Percentiles rank a stretch among this genome's conserved stretches.
These are phyloP conservation scores for Drosophila sordidula DNA, from an alignment of 2,888 invertebrate genomes.

Conservation along the genomic window DNA sequence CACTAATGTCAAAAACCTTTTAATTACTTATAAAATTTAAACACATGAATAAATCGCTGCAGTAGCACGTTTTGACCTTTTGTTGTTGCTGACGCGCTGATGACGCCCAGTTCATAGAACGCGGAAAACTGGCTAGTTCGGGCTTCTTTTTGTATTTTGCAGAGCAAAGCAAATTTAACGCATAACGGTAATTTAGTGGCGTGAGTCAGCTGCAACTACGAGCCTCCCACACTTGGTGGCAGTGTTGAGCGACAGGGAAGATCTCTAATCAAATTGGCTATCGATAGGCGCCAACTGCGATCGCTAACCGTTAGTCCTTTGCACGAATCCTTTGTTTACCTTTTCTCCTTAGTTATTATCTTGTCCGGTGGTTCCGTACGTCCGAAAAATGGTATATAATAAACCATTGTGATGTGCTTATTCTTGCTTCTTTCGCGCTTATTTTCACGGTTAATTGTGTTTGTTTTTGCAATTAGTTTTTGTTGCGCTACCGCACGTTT, in stretches of 20 bases:
- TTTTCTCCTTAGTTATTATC: constrained; percentile 77
- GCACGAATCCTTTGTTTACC: constrained; percentile 60
- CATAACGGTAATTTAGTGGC: constrained; percentile 39
- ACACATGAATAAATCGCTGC: constrained; percentile 45
- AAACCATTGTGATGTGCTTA: constrained; percentile 78
- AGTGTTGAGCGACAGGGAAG: constrained; percentile 32
- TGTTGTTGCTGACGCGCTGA: constrained; percentile 23
- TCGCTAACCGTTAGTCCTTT: constrained; percentile 12
- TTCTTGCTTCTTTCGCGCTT: constrained; percentile 33
- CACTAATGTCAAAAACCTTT: constrained; percentile 79
- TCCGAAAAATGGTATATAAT: constrained; percentile 83
- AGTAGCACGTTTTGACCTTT: constrained; percentile 74
- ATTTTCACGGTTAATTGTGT: constrained; percentile 58
- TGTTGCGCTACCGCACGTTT: constrained; percentile 20
- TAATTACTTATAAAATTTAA: constrained; percentile 48
- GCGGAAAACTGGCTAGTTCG: constrained; percentile 64
- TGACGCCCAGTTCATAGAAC: constrained; percentile 70
- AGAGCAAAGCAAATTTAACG: constrained; percentile 45
- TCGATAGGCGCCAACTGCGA: constrained; percentile 8
- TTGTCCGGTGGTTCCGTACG: constrained; percentile 83
- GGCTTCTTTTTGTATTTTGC: constrained; percentile 17
- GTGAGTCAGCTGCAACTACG: constrained; percentile 55
- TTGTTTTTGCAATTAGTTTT: constrained; percentile 66
- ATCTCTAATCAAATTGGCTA: not conserved
- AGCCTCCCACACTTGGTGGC: constrained; percentile 7